phyloP scores from a whole-genome alignment of 2,113 vertebrate genomes.

The Elgaria multicarinata region DNA sequence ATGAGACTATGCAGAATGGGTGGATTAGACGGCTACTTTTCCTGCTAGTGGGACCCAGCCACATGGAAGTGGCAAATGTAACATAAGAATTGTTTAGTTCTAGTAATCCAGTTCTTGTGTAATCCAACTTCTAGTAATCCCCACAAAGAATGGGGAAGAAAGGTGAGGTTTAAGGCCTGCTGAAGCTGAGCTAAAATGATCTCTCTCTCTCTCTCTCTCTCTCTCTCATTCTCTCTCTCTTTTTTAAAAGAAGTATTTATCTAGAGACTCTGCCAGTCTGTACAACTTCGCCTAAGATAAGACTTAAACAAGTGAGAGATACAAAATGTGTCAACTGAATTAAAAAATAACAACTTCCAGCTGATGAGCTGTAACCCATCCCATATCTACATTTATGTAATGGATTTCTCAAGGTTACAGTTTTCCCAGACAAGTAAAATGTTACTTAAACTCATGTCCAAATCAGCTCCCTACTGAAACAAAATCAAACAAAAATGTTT shows the following conservation, averaged over 20 bases:
- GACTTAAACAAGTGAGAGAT: not conserved
- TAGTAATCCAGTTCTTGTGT: too few species aligned
- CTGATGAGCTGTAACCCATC: not conserved
- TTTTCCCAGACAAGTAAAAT: not conserved
- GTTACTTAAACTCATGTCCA: not conserved
- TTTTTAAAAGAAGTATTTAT: not conserved
- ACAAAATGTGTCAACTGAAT: not conserved
- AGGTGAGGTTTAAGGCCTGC: not conserved
- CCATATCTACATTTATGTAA: not conserved
- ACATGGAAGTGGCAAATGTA: not conserved
- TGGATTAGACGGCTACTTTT: not conserved
- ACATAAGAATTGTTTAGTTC: not conserved
- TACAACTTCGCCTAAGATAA: not conserved
- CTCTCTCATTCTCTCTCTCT: too few species aligned
- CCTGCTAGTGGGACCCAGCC: not conserved
- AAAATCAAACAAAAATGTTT: not conserved
- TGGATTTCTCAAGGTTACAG: constrained; percentile 5
- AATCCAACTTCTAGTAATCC: too few species aligned
- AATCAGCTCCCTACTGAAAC: not conserved
- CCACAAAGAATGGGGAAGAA: not conserved
- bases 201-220: too few species aligned
- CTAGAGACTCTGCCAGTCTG: not conserved
- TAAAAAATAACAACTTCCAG: not conserved
- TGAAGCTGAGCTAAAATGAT: not conserved
- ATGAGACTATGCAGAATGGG: too few species aligned